Conservation (phyloP, 2,888 invertebrate species). For the Drosophila maculinotata region DNA sequence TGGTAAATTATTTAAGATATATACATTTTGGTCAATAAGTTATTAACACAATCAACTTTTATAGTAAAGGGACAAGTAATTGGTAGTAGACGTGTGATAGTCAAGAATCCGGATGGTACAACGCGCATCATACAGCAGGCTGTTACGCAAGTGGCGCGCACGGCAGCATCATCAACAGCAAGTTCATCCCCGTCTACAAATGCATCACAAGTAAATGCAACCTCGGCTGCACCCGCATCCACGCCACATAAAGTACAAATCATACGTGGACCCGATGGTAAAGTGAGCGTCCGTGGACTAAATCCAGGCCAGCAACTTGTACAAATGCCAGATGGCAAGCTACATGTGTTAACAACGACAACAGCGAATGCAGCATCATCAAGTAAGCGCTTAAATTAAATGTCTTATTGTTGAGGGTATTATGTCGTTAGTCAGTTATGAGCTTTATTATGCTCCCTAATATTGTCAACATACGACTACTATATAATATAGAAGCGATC, state of each 20-base stretch:
- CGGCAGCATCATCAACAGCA: conserved; percentile 86
- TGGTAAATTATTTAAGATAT: conserved; percentile 38
- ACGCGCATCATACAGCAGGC: conserved; percentile 88
- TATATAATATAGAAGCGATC: too few relatives aligned
- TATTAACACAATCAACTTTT: background rate
- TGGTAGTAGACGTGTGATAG: conserved; percentile 84
- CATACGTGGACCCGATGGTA: conserved; percentile 95
- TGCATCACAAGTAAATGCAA: conserved; percentile 29
- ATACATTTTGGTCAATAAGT: background rate
- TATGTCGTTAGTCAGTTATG: too few relatives aligned
- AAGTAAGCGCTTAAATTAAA: conserved; percentile 48
- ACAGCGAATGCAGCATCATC: conserved; percentile 56
- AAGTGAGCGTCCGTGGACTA: conserved; percentile 95
- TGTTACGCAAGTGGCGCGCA: conserved; percentile 86
- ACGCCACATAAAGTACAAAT: conserved; percentile 93
- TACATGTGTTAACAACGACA: conserved; percentile 89
- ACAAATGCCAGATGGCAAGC: conserved; percentile 96
- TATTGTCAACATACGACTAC: too few relatives aligned
- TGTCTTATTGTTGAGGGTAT: too few relatives aligned
- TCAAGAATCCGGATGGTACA: conserved; percentile 87
- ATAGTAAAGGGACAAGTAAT: conserved; percentile 78
- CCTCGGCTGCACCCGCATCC: conserved; percentile 87
- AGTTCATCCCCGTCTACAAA: conserved; percentile 84
- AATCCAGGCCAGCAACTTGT: conserved; percentile 96
- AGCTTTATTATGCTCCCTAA: too few relatives aligned